phyloP scores from a whole-genome alignment of 2,888 invertebrate genomes.

The Melieria picta region DNA sequence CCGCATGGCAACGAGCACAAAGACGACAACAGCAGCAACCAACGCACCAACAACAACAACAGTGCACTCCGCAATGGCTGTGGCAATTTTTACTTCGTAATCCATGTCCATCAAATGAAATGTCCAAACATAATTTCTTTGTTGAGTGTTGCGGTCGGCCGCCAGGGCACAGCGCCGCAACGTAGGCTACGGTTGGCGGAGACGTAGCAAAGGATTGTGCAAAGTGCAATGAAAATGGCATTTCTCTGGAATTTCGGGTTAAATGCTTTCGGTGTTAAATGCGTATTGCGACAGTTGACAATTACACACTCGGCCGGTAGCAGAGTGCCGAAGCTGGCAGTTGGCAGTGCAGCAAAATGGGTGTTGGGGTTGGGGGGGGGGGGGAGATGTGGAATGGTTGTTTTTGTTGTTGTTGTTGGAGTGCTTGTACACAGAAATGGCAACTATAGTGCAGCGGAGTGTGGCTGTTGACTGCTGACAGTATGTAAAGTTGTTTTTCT shows the following conservation, averaged over 20 bases:
- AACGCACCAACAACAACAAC: background rate
- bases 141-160: background rate
- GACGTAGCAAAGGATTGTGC: background rate
- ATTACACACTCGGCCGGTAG: no score
- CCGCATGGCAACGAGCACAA: background rate
- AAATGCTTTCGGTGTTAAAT: background rate
- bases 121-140: slow-evolving; percentile 45
- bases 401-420: no score
- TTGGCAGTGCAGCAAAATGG: no score
- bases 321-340: no score
- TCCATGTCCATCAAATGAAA: slow-evolving; percentile 44
- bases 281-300: background rate
- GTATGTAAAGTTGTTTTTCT: no score
- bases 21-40: background rate
- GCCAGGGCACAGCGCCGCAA: background rate
- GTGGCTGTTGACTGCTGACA: no score
- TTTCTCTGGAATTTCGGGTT: background rate
- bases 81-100: slow-evolving; percentile 40
- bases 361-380: no score
- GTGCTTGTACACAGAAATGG: no score
- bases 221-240: slow-evolving; percentile 1
- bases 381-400: no score
- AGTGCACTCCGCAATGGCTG: background rate
- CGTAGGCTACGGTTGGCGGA: background rate
- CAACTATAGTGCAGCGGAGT: no score